Percentiles rank a stretch among this genome's conserved stretches.
Evolutionary conservation across 2,888 invertebrate genomes (phyloP).

Genomic region (Sympetrum striolatum): DNA sequence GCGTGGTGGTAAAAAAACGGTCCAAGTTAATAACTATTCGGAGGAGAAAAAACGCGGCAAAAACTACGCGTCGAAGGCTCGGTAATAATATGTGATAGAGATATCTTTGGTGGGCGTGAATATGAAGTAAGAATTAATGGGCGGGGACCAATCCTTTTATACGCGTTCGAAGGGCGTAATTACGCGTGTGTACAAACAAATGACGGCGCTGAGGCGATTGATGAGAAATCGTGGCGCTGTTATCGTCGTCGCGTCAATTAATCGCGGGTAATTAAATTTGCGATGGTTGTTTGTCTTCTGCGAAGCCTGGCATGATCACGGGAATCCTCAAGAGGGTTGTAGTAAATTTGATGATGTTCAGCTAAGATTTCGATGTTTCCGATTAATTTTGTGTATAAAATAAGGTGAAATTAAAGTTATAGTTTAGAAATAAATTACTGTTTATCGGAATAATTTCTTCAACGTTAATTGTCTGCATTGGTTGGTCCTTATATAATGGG

Average conservation of each 20-base stretch:
- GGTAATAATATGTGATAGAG: slow-evolving; percentile 27
- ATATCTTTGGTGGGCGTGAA: not conserved
- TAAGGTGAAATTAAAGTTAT: too few species aligned
- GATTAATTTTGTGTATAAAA: too few species aligned
- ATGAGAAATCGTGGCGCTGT: not conserved
- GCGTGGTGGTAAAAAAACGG: not conserved
- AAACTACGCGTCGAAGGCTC: not conserved
- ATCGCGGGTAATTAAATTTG: not conserved
- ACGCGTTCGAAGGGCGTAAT: not conserved
- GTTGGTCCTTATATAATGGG: too few species aligned
- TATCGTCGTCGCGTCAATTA: not conserved
- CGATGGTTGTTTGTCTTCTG: too few species aligned
- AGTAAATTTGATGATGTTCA: too few species aligned
- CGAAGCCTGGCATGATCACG: too few species aligned
- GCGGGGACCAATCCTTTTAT: not conserved
- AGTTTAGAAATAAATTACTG: too few species aligned
- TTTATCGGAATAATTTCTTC: too few species aligned
- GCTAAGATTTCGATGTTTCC: too few species aligned
- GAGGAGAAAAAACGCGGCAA: not conserved
- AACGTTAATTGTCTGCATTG: too few species aligned
- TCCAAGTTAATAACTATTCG: not conserved
- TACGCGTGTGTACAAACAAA: not conserved
- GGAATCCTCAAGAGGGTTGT: too few species aligned
- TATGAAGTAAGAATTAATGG: not conserved
- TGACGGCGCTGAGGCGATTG: not conserved